A percentile compares a stretch with the other conserved stretches of the same genome.
Evolutionary conservation across 2,797 vertebrate genomes (phyloP).

Genomic region (Onychomys leucogaster): DNA sequence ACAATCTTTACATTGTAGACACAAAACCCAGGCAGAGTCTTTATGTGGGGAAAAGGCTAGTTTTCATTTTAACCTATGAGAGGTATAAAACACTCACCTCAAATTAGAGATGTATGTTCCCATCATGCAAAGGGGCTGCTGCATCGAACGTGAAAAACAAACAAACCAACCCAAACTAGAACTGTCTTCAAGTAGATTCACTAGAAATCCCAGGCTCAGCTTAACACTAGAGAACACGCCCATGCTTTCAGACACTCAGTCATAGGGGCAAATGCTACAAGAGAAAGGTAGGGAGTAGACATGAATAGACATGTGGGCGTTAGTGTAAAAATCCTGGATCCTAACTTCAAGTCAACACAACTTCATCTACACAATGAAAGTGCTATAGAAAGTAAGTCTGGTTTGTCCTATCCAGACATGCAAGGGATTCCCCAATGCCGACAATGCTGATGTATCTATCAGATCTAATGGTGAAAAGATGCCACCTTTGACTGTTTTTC

Average conservation of each 20-base stretch:
- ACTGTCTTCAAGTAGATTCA: background rate
- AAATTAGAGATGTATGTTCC: conserved; percentile 1
- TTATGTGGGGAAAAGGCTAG: background rate
- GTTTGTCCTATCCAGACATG: background rate
- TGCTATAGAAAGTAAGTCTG: background rate
- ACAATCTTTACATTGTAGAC: background rate
- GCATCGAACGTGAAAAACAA: background rate
- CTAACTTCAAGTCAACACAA: background rate
- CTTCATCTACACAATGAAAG: conserved; percentile 40
- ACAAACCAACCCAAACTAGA: background rate
- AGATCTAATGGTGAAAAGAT: background rate
- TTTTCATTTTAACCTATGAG: background rate
- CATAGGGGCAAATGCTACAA: conserved; percentile 70
- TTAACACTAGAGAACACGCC: conserved; percentile 58
- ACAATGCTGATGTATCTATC: background rate
- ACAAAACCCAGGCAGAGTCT: background rate
- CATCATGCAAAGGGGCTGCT: background rate
- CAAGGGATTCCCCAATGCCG: background rate
- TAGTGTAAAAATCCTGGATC: conserved; percentile 58
- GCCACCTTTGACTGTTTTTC: background rate
- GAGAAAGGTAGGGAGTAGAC: background rate
- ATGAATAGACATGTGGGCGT: background rate
- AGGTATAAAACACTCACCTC: conserved; percentile 3
- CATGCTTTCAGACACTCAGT: conserved; percentile 55
- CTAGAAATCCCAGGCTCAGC: background rate